phyloP scores from a whole-genome alignment of 2,888 invertebrate species.

The Drosophila pullipes region DNA sequence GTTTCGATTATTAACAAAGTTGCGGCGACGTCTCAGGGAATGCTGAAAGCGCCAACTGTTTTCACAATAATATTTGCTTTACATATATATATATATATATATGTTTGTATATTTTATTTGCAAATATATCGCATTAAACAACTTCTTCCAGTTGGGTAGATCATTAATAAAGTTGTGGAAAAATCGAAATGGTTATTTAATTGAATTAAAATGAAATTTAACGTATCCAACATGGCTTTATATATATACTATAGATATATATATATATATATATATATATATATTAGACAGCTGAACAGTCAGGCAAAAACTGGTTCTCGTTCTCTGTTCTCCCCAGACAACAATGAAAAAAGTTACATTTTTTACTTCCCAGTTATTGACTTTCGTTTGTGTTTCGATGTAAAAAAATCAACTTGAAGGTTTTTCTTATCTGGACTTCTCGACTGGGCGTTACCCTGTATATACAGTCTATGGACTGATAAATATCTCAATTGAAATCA shows the following conservation, averaged over 20 bases:
- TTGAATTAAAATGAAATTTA: conserved; percentile 45
- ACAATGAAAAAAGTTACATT: conserved; percentile 37
- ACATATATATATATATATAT: neutral
- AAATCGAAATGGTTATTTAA: conserved; percentile 49
- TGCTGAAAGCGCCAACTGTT: conserved; percentile 4
- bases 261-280: neutral
- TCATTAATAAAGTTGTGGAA: conserved; percentile 34
- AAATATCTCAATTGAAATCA: neutral
- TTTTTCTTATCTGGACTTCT: neutral
- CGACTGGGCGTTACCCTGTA: conserved; percentile 5
- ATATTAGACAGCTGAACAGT: conserved; percentile 23
- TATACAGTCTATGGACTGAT: neutral
- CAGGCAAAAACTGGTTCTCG: conserved; percentile 50
- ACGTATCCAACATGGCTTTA: conserved; percentile 11
- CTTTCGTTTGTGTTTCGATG: conserved; percentile 30
- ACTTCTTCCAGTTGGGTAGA: conserved; percentile 29
- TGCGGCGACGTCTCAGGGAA: conserved; percentile 4
- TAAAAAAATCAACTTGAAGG: neutral
- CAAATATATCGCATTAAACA: conserved; percentile 22
- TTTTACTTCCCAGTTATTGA: conserved; percentile 43
- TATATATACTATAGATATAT: neutral
- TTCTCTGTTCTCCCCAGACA: conserved; percentile 35
- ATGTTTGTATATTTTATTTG: conserved; percentile 4
- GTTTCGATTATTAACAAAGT: conserved; percentile 10
- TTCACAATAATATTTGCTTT: conserved; percentile 17